phyloP scores from a whole-genome alignment of 1,140 invertebrate species.

The Papilio polytes region DNA sequence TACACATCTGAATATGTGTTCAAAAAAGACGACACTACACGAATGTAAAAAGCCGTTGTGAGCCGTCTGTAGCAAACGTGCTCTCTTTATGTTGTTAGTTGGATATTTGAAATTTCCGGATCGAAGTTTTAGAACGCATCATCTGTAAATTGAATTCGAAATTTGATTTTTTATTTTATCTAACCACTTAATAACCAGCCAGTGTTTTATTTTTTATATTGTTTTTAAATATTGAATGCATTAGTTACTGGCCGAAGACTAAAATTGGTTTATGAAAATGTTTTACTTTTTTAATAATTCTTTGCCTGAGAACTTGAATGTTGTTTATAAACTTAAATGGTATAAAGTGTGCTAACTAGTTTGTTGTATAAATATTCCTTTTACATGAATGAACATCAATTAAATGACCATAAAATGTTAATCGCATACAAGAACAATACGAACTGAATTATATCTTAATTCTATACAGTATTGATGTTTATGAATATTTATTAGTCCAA shows the following conservation, averaged over 20 bases:
- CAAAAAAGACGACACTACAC: constrained; percentile 70
- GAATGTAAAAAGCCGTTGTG: constrained; percentile 70
- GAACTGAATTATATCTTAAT: constrained; percentile 26
- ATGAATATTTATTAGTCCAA: constrained; percentile 30
- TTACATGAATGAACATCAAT: constrained; percentile 29
- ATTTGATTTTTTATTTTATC: constrained; percentile 36
- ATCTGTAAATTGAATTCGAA: constrained; percentile 39
- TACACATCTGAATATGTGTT: constrained; percentile 82
- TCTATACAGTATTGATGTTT: constrained; percentile 19
- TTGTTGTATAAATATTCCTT: neutral
- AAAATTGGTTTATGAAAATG: neutral
- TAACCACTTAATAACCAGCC: neutral
- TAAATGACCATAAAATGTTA: constrained; percentile 40
- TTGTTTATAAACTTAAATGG: neutral
- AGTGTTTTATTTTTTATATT: neutral
- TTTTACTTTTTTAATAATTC: neutral
- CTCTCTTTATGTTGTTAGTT: constrained; percentile 75
- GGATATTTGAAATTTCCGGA: constrained; percentile 75
- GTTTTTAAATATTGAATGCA: neutral
- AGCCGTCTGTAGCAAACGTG: constrained; percentile 72
- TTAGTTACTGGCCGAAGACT: neutral
- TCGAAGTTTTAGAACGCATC: constrained; percentile 54
- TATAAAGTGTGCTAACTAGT: neutral
- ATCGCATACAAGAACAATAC: constrained; percentile 28
- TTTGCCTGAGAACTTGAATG: neutral